Percentiles rank a stretch among this genome's conserved stretches.
Evolutionary conservation across 2,888 invertebrate species (phyloP).

Genomic region (Ctenicera cuprea): DNA sequence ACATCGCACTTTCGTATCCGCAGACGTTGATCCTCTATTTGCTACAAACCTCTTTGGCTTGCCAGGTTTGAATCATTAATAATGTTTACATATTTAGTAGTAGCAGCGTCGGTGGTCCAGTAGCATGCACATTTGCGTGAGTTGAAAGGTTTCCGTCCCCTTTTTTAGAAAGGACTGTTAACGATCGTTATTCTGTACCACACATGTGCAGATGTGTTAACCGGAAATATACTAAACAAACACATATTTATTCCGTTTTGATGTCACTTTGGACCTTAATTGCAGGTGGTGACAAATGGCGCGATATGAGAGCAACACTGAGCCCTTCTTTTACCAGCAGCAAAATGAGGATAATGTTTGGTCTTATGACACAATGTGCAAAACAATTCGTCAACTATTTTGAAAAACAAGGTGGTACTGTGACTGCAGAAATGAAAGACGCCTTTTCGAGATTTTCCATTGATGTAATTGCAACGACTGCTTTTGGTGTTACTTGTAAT

Average conservation of each 20-base stretch:
- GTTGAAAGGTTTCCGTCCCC: too few relatives aligned
- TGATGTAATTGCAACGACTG: slow-evolving; percentile 75
- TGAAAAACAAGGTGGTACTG: slow-evolving; percentile 54
- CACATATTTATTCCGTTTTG: too few relatives aligned
- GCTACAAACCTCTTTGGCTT: slow-evolving; percentile 66
- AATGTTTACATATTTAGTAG: too few relatives aligned
- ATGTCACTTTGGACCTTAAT: too few relatives aligned
- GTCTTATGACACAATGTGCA: slow-evolving; percentile 48
- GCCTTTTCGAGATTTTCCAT: slow-evolving; percentile 72
- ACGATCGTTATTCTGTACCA: too few relatives aligned
- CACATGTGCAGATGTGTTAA: too few relatives aligned
- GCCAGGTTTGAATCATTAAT: slow-evolving; percentile 11
- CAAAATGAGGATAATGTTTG: slow-evolving; percentile 47
- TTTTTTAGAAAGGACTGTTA: too few relatives aligned
- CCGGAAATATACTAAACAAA: too few relatives aligned
- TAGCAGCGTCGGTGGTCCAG: too few relatives aligned
- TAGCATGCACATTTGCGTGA: too few relatives aligned
- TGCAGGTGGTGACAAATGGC: slow-evolving; percentile 46
- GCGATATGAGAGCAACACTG: slow-evolving; percentile 45
- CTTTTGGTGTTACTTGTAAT: slow-evolving; percentile 75
- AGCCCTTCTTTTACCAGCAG: slow-evolving; percentile 52
- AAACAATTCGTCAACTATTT: slow-evolving; percentile 60
- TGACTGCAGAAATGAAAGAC: slow-evolving; percentile 71
- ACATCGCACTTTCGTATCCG: slow-evolving; percentile 54
- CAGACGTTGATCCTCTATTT: slow-evolving; percentile 73